Evolutionary conservation across 2,888 invertebrate species (phyloP).

Genomic region (Protodeltote pygarga): DNA sequence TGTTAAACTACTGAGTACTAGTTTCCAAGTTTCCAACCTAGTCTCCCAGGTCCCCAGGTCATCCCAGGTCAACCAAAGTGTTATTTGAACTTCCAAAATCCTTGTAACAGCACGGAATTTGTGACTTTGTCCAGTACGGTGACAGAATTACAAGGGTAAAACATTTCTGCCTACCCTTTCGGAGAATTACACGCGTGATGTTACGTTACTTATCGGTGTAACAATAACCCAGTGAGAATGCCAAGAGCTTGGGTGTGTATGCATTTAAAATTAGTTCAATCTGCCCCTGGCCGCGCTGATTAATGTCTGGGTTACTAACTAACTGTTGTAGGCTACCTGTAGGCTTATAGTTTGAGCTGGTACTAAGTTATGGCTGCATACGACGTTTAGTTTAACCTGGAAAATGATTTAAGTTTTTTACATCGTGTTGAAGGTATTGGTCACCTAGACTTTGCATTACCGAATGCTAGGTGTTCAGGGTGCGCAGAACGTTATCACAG

Average conservation of each 20-base stretch:
- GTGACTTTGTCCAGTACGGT: not conserved
- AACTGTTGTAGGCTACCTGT: slow-evolving; percentile 2
- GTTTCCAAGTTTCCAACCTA: too few species aligned
- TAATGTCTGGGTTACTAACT: slow-evolving; percentile 21
- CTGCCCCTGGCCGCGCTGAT: slow-evolving; percentile 23
- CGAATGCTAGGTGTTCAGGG: too few species aligned
- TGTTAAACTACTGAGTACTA: too few species aligned
- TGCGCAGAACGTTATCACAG: too few species aligned
- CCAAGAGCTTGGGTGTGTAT: slow-evolving; percentile 30
- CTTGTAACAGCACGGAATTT: too few species aligned
- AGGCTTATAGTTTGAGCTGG: not conserved
- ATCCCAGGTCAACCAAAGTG: too few species aligned
- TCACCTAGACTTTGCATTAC: too few species aligned
- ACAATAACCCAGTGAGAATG: slow-evolving; percentile 1
- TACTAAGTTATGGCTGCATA: not conserved
- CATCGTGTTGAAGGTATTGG: too few species aligned
- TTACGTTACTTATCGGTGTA: slow-evolving; percentile 5
- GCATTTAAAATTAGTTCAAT: slow-evolving; percentile 48
- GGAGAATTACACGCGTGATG: not conserved
- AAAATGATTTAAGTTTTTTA: too few species aligned
- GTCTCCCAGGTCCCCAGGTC: too few species aligned
- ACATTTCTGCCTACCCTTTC: not conserved
- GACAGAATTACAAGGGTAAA: not conserved
- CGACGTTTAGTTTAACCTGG: too few species aligned
- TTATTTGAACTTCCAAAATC: too few species aligned